Base-by-base conservation (phyloP, 2,113 vertebrate species). In the Empidonax traillii region DNA sequence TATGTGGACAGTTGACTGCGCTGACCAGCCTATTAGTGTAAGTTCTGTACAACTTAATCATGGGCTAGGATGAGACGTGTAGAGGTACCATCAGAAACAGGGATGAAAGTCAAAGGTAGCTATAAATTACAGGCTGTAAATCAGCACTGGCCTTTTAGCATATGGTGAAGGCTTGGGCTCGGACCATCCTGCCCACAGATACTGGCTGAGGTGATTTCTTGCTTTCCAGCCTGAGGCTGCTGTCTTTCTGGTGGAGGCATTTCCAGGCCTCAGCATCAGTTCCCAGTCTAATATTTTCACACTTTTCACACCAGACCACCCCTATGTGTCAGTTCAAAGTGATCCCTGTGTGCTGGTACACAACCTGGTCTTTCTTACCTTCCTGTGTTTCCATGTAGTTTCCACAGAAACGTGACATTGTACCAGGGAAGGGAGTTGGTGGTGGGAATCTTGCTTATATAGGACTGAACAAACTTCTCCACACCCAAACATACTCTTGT, bases 131-230 rank as follows among this genome's bases (percentile, higher is more conserved):
- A 44, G 20, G 8, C 14, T 72, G 12, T 44, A 67, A 61, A 67
- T 66, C 25, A 41, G 14, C 14, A 30, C 39, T 31, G 25, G 75
- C 30, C n/a, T 56, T 15, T 62, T 84, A 33, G 25, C 28, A 37
- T 1, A 1, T 24, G 52, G 27, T 0, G 3, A 76, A 33, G 56
- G 39, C 31, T 67, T 13, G 37, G 12, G 9, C 20, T 80, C 1
- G 1, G 22, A 30, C 56, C 25, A 33, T 43, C 39, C 44, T 14
- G 18, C 35, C 15, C 15, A 13, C 10, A 17, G 43, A 19, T 14
- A 7, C 55, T 65, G 31, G 10, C n/a, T n/a, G 37, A 62, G 51
- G 13, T 9, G 41, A 46, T 37, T 31, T 3, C 33, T 90, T 82
- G 22, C 62, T 77, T 78, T 88, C 30, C 27, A 85, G 35, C 20